Base-by-base conservation (phyloP, 2,888 invertebrate genomes). In the Tenthredo livida region DNA sequence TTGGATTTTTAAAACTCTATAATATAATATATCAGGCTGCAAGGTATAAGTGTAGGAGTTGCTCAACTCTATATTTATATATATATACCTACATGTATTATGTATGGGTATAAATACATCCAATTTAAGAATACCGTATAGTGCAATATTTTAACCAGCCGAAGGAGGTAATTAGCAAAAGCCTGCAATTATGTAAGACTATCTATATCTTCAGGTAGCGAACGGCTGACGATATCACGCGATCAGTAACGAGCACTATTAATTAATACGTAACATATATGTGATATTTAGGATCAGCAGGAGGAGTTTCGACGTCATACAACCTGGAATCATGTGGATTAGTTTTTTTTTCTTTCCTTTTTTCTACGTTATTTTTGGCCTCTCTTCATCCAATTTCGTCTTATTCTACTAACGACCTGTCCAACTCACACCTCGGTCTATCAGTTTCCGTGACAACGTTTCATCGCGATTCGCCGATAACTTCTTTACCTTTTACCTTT, bases 111-210 rank as follows among this genome's bases (percentile, higher is more conserved):
- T 73, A 73, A 73, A 12, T 15, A 73, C 43, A 77, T 54, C 77
- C 77, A 54, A 77, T 77, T 54, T 77, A 33, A 54, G 77, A 77
- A 77, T 47, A 77, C 77, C 77, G 29, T 77, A 77, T 0, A 77
- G 54, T 77, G 77, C 77, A 54, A 77, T 77, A 50, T 54, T 47
- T 77, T 25, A 77, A 77, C 33, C 33, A 50, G 77, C n/a, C 25
- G 15, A 29, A 77, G 6, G 17, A n/a, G 43, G 77, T 77, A 77
- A 77, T 50, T 77, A 33, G 54, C 54, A 17, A 50, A 50, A 29
- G 77, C 25, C n/a, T 33, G 77, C 29, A 54, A 50, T 77, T 77
- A 77, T 21, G 77, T 54, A 77, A 77, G 77, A 77, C 50, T 54
- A 21, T 73, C 50, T 54, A 21, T 73, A 33, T 33, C 73, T 43